A percentile compares a stretch with the other conserved stretches of the same genome.
Evolutionary conservation across 1,140 invertebrate species (phyloP).

Genomic region (Formica exsecta): DNA sequence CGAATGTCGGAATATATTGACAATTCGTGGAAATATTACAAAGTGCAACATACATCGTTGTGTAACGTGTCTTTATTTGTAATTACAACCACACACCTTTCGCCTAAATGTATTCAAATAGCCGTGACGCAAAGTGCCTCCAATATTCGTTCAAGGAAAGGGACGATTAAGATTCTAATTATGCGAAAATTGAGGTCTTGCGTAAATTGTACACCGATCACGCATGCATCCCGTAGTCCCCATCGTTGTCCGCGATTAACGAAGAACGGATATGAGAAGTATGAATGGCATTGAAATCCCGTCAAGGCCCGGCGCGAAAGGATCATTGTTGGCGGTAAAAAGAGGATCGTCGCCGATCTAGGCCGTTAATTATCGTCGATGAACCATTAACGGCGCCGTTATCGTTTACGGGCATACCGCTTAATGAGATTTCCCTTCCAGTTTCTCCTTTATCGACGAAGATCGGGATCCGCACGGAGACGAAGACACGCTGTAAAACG

Average conservation of each 20-base stretch:
- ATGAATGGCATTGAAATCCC: constrained; percentile 50
- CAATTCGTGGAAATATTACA: constrained; percentile 7
- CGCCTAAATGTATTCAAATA: not conserved
- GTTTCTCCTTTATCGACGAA: constrained; percentile 71
- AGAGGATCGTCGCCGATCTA: constrained; percentile 33
- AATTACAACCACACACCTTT: not conserved
- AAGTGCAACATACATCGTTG: not conserved
- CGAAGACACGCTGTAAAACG: constrained; percentile 54
- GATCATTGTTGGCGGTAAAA: constrained; percentile 64
- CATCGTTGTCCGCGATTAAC: constrained; percentile 17
- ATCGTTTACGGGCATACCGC: constrained; percentile 70
- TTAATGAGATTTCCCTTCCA: constrained; percentile 76
- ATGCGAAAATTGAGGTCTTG: constrained; percentile 4
- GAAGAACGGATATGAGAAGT: not conserved
- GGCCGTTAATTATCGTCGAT: constrained; percentile 73
- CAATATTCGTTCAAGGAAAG: not conserved
- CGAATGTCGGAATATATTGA: not conserved
- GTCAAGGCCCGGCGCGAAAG: constrained; percentile 46
- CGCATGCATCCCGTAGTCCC: not conserved
- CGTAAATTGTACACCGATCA: constrained; percentile 27
- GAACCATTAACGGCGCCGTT: constrained; percentile 72
- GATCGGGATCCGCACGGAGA: constrained; percentile 22
- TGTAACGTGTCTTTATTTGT: not conserved
- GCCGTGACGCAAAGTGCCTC: not conserved
- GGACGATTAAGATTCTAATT: constrained; percentile 19